Evolutionary conservation across 2,888 invertebrate genomes (phyloP), one percentile per base, ranked within the genome.

Genomic region (Onthophagus sagittarius): DNA sequence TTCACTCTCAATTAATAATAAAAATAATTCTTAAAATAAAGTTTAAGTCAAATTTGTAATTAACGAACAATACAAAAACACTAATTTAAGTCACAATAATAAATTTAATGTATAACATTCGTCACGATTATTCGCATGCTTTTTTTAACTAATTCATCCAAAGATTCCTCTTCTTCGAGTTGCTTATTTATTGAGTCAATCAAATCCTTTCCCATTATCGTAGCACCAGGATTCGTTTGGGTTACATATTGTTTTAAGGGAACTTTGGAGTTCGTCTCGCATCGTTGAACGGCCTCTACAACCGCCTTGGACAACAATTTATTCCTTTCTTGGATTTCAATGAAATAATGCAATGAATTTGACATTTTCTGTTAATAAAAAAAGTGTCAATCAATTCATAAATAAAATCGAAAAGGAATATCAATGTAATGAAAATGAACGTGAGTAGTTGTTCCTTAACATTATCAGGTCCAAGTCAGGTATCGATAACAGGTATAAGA

Each of bases 401-500:
- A 62, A 62, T 62, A 14, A 62, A 62, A 14, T 13, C n/a, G 11
- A 62, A 62, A 2, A 14, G 4, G 4, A 62, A 62, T 23, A 23
- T 23, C 1, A 3, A 23, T 1, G 23, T 23, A 64, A 9, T 9
- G 13, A 70, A 11, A 15, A 15, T 70, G 53, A 70, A 33, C 70
- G 15, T 11, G 5, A 70, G 70, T 70, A 70, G 14, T 15, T 15
- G 14, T 39, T 70, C 70, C 5, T 70, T 70, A 15, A 15, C 39
- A 39, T 15, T 70, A 70, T n/a, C 33, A 7, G 70, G 39, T 53
- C 15, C 14, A n/a, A 70, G 70, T 53, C 53, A 39, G 11, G 39
- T 70, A 33, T 70, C 70, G 15, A 13, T 70, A 53, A 70, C 53
- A 39, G 70, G 70, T 70, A 70, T 39, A 32, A 14, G 14, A 63